These are phyloP conservation scores for Pipistrellus kuhlii DNA, from an alignment of 2,797 vertebrate genomes.

Conservation along the genomic window DNA sequence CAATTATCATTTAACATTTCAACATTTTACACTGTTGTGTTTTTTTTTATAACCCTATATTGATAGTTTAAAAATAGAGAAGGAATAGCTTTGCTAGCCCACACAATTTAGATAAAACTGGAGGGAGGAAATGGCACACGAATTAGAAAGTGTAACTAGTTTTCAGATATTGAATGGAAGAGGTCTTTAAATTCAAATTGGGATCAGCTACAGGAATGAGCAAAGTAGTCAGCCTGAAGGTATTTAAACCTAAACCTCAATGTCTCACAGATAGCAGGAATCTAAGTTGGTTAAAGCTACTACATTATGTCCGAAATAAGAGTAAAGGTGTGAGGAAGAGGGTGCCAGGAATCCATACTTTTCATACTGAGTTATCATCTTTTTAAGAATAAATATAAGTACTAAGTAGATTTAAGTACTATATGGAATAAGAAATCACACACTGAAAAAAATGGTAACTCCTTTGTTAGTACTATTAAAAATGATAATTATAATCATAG, in stretches of 20 bases:
- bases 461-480: not conserved
- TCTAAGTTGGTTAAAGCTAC: not conserved
- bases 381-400: not conserved
- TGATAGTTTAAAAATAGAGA: not conserved
- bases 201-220: not conserved
- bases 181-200: constrained; percentile 26
- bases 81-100: not conserved
- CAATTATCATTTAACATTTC: not conserved
- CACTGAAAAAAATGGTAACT: not conserved
- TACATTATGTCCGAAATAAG: not conserved
- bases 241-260: not conserved
- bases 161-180: not conserved
- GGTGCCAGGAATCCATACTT: not conserved
- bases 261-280: not conserved
- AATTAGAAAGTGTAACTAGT: not conserved
- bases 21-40: not conserved
- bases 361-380: not conserved
- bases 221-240: not conserved
- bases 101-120: not conserved
- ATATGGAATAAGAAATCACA: not conserved
- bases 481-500: not conserved
- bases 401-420: not conserved
- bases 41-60: not conserved
- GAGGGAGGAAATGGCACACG: not conserved
- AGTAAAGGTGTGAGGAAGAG: not conserved